Percentiles rank a stretch among this genome's conserved stretches.
Conservation (phyloP, 2,888 invertebrate genomes). For the Coleophora deauratella region DNA sequence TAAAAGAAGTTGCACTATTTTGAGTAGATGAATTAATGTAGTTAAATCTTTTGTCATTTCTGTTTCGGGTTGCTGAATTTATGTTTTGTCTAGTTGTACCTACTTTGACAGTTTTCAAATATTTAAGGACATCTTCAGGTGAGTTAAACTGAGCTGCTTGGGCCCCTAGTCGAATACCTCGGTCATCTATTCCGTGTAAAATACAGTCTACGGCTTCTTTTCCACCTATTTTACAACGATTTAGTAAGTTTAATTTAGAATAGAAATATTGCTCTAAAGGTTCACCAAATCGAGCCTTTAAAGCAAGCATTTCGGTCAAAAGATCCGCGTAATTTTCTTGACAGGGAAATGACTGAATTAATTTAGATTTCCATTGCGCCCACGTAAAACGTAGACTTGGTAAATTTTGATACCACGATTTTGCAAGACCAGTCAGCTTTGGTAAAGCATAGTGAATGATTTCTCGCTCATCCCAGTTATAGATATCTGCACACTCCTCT, state of each 20-base stretch:
- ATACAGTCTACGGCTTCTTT: conserved; percentile 11
- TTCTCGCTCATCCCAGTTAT: conserved; percentile 2
- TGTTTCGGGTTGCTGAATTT: neutral
- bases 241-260: conserved; percentile 13
- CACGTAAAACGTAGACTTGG: conserved; percentile 13
- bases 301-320: conserved; percentile 12
- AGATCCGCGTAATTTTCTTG: conserved; percentile 15
- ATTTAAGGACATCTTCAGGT: neutral
- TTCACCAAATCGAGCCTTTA: conserved; percentile 1
- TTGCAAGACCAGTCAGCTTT: conserved; percentile 7
- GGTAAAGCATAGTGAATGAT: conserved; percentile 4
- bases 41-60: neutral
- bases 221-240: conserved; percentile 14
- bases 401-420: conserved; percentile 17
- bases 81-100: neutral
- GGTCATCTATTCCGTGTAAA: neutral
- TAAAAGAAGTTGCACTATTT: neutral
- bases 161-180: neutral
- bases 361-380: conserved; percentile 17
- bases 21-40: neutral
- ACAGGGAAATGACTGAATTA: conserved; percentile 15
- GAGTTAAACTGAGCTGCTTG: neutral
- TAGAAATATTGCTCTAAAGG: conserved; percentile 12
- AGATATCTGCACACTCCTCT: conserved; percentile 3
- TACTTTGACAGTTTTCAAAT: neutral